Conservation (phyloP, 2,113 vertebrate genomes). For the Otus sunia region DNA sequence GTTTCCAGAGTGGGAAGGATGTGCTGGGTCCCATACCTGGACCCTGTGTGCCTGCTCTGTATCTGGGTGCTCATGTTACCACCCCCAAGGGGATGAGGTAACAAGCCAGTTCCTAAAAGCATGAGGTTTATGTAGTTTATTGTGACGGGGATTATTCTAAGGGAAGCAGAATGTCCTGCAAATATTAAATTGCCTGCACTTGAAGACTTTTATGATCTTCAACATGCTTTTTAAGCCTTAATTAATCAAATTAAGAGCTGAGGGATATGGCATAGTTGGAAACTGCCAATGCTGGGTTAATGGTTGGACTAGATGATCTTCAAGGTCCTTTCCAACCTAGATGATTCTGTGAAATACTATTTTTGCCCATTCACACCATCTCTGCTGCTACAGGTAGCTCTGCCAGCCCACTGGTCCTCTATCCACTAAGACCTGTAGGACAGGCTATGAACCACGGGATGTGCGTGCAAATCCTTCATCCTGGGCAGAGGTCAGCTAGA, state of each 20-base stretch:
- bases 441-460: not conserved
- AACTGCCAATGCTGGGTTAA: too few species aligned
- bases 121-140: not conserved
- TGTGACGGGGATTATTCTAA: not conserved
- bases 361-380: not conserved
- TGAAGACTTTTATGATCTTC: not conserved
- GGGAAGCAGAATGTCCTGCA: not conserved
- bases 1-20: not conserved
- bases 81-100: not conserved
- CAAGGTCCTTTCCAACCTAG: too few species aligned
- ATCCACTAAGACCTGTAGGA: not conserved
- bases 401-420: not conserved
- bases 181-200: not conserved
- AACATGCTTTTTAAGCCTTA: not conserved
- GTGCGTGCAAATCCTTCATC: not conserved
- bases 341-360: too few species aligned
- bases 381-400: not conserved
- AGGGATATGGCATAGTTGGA: too few species aligned
- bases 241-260: too few species aligned
- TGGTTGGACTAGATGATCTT: too few species aligned
- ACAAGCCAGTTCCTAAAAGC: not conserved
- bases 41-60: not conserved
- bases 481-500: not conserved
- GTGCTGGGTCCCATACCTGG: not conserved
- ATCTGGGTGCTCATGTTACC: not conserved